A percentile compares a stretch with the other conserved stretches of the same genome.
phyloP scores from a whole-genome alignment of 1,140 invertebrate species.

The Megalopta genalis region DNA sequence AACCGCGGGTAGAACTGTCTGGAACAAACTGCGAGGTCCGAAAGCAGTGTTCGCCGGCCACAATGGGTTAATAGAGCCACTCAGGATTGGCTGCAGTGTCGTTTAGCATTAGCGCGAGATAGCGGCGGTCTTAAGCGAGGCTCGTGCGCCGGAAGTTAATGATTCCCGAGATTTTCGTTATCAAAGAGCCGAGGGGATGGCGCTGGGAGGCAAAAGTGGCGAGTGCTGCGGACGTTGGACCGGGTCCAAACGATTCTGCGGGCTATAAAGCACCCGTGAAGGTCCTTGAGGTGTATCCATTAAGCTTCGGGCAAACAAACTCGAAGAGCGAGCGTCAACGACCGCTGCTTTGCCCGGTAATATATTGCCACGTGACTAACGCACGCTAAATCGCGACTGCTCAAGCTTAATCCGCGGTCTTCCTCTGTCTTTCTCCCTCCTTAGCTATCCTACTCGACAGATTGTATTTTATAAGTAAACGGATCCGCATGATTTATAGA shows the following conservation, averaged over 20 bases:
- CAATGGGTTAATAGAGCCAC: constrained; percentile 1
- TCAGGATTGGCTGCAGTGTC: not conserved
- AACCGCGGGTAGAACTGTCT: too few relatives aligned
- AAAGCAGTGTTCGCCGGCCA: not conserved
- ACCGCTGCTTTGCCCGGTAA: constrained; percentile 57
- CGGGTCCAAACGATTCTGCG: constrained; percentile 58
- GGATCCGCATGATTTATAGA: constrained; percentile 42
- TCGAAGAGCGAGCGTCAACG: constrained; percentile 62
- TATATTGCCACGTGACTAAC: constrained; percentile 64
- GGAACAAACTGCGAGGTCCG: not conserved
- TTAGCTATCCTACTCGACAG: constrained; percentile 36
- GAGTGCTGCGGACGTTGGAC: constrained; percentile 58
- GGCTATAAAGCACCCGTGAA: constrained; percentile 59
- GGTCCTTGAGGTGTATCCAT: constrained; percentile 66
- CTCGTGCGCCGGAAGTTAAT: constrained; percentile 19
- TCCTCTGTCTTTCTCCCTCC: not conserved
- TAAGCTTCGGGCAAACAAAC: constrained; percentile 66
- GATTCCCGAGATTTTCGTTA: constrained; percentile 40
- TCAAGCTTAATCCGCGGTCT: constrained; percentile 38
- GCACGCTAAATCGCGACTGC: constrained; percentile 55
- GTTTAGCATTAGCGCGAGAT: not conserved
- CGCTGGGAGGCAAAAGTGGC: constrained; percentile 46
- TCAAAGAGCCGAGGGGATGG: constrained; percentile 22
- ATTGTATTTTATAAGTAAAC: constrained; percentile 69
- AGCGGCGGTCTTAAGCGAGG: not conserved